Evolutionary conservation across 2,113 vertebrate species (phyloP).

Genomic region (Paraplagusia blochii): DNA sequence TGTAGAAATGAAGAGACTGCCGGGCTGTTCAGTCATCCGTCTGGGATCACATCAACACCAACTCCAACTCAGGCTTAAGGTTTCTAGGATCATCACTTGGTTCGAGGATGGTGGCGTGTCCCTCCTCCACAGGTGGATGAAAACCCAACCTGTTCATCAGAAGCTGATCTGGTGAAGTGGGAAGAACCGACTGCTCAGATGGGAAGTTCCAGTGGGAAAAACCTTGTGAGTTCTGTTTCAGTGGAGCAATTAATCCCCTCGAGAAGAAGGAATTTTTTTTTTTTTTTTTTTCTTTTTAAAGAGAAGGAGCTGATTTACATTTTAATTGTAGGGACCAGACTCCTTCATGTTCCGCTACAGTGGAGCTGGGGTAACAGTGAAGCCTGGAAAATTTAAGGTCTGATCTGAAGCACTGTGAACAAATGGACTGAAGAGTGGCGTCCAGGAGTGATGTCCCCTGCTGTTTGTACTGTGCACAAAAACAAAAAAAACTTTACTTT

Average conservation of each 20-base stretch:
- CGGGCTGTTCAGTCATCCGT: slow-evolving; percentile 13
- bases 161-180: slow-evolving; percentile 26
- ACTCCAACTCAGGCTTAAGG: background rate
- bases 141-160: slow-evolving; percentile 34
- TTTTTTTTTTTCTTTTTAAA: slow-evolving; percentile 46
- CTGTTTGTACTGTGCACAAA: no score
- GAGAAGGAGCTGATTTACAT: slow-evolving; percentile 32
- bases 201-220: slow-evolving; percentile 33
- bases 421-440: no score
- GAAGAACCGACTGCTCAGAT: slow-evolving; percentile 17
- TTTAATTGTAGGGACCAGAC: slow-evolving; percentile 48
- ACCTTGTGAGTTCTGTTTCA: slow-evolving; percentile 19
- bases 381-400: slow-evolving; percentile 22
- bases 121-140: slow-evolving; percentile 30
- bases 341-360: slow-evolving; percentile 41
- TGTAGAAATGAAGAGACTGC: slow-evolving; percentile 51
- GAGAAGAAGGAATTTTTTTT: slow-evolving; percentile 40
- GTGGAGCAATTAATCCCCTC: slow-evolving; percentile 38
- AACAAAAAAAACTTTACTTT: no score
- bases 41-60: background rate
- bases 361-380: slow-evolving; percentile 20
- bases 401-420: slow-evolving; percentile 13
- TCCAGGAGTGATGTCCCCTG: no score
- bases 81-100: slow-evolving; percentile 16
- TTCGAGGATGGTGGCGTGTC: slow-evolving; percentile 12